Conservation (phyloP, 2,113 vertebrate genomes). For the Octodon degus region DNA sequence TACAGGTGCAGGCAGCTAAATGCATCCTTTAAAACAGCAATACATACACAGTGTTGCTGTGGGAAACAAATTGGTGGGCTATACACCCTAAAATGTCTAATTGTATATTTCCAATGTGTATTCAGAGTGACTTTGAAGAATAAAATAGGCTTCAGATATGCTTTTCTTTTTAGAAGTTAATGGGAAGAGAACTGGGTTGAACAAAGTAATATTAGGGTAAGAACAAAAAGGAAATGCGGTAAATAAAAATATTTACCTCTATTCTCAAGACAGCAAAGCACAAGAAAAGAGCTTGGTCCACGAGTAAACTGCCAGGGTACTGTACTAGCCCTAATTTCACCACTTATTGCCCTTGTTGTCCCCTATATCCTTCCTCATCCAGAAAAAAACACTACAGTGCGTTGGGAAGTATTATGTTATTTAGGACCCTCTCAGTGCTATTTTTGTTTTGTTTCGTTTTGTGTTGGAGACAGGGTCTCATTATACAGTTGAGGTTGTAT, state of each 20-base stretch:
- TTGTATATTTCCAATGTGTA: not conserved
- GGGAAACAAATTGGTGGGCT: not conserved
- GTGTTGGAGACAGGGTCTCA: no score
- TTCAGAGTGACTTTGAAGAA: not conserved
- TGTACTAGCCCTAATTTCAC: not conserved
- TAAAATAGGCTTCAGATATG: not conserved
- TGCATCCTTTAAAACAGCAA: not conserved
- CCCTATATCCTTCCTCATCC: not conserved
- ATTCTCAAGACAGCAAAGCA: not conserved
- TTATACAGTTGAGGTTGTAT: no score
- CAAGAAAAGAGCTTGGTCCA: not conserved
- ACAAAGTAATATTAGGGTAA: not conserved
- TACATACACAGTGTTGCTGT: not conserved
- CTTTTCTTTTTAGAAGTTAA: conserved; percentile 41
- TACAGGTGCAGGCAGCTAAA: not conserved
- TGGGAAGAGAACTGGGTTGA: not conserved
- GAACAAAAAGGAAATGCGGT: not conserved
- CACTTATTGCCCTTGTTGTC: not conserved
- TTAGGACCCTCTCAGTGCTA: not conserved
- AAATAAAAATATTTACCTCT: not conserved
- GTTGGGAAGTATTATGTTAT: not conserved
- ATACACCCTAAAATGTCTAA: not conserved
- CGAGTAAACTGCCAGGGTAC: not conserved
- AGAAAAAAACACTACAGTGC: not conserved
- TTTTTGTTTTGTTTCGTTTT: not conserved